Evolutionary conservation across 2,113 vertebrate genomes (phyloP).

Genomic region (Casuarius casuarius): DNA sequence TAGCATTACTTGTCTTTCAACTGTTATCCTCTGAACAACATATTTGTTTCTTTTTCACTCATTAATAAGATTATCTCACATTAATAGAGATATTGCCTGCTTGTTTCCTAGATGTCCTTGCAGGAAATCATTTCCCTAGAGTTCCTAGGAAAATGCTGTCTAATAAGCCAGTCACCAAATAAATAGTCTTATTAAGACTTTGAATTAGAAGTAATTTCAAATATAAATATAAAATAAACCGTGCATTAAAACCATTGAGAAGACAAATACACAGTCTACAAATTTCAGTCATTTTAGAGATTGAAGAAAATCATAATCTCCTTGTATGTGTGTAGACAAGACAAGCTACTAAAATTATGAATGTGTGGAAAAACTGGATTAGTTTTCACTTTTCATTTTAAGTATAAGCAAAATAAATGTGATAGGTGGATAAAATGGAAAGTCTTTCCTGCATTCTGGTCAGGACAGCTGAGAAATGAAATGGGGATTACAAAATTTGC

Average conservation of each 20-base stretch:
- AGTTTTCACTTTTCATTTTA: not conserved
- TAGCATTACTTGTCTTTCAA: not conserved
- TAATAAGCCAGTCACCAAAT: not conserved
- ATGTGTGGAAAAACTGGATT: not conserved
- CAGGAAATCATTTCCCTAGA: not conserved
- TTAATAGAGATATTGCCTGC: not conserved
- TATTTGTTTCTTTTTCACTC: not conserved
- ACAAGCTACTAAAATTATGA: not conserved
- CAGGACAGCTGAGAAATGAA: not conserved
- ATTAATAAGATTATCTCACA: conserved; percentile 12
- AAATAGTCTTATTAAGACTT: not conserved
- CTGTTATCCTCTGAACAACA: not conserved
- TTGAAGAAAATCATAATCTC: not conserved
- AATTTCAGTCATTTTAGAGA: not conserved
- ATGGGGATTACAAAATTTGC: not conserved
- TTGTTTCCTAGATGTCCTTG: not conserved
- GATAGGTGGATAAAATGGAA: not conserved
- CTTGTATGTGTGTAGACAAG: not conserved
- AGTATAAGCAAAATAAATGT: not conserved
- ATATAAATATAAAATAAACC: not conserved
- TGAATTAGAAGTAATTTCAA: not conserved
- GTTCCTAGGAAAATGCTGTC: not conserved
- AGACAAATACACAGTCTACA: not conserved
- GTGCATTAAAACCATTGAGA: not conserved
- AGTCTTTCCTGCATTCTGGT: not conserved